Base-by-base conservation (phyloP, 2,113 vertebrate species). In the Marmota monax region DNA sequence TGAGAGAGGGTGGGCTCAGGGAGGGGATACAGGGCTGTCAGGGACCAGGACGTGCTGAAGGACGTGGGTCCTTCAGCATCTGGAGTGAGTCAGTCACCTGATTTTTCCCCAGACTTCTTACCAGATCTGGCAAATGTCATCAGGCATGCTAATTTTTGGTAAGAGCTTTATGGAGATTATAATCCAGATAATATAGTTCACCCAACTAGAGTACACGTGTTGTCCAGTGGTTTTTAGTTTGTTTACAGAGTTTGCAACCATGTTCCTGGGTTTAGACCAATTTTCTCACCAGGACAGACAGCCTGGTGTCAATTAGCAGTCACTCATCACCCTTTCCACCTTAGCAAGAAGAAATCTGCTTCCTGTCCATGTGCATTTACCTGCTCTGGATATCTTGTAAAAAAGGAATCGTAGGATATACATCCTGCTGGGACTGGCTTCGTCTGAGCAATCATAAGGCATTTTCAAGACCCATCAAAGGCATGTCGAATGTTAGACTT, bases 401-500 rank as follows among this genome's bases (percentile, higher is more conserved):
- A 56, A 56, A 51, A 34, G 5, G 53, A 91, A 65, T 84, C 11
- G 1, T 42, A 58, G n/a, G 51, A 3, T 84, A 29, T n/a, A 9
- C 83, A 37, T 17, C 63, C 48, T 82, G 77, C 53, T 39, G 37
- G 63, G 42, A 89, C 84, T 76, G 34, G 25, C 14, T 84, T 79
- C 56, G 92, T 90, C 56, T 39, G 8, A 16, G n/a, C 37, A 74
- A 86, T 65, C 20, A 20, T n/a, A n/a, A 48, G 87, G 22, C 25
- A 25, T 78, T 77, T 78, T 86, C 45, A 48, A 27, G 29, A 45
- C 84, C 89, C 70, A 69, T 34, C 8, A 13, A 79, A 37, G 18
- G 25, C 74, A 83, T 93, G 69, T 58, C 45, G 29, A 72, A 37
- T 79, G 72, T 90, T 82, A 67, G 79, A 42, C 37, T 82, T 91